Evolutionary conservation across 2,113 vertebrate genomes (phyloP), one percentile per base, ranked within the genome.

Genomic region (Corythornis cristatus): DNA sequence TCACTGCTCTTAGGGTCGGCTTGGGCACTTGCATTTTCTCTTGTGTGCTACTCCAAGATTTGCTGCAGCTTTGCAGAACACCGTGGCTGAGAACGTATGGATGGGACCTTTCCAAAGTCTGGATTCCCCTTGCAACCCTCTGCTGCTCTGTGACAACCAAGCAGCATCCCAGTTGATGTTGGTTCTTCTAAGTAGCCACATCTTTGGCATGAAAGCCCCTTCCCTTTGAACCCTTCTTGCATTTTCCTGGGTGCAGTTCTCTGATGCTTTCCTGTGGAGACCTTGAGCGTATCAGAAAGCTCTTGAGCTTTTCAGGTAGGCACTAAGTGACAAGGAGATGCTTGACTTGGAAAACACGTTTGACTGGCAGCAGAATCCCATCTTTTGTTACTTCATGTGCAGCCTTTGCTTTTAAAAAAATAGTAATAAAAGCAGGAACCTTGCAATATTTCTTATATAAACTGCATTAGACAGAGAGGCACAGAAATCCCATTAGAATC

Each of bases 241-340:
- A 4, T 60, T 66, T 83, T 17, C 3, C 0, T 25, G 8, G 16
- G 11, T 66, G 46, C 58, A 26, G 20, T 61, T 79, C 66, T 85
- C 42, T 13, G 18, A 61, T 37, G 8, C 46, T 70, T 93, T 89
- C 35, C 45, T 76, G 16, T 48, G 56, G 64, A 94, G 78, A 74
- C 75, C 75, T 76, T 51, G 82, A 91, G 67, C 25, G 3, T 62
- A 51, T 33, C 58, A 40, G 82, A 93, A 89, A 89, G 82, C 92
- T 89, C 90, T 93, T 91, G 71, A 93, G 90, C 72, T 95, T 85
- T 94, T 93, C 75, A 74, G 82, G 28, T 10, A 71, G 70, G 68
- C 70, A 53, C 72, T 67, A 67, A 90, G 65, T 74, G 77, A 64
- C 28, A 33, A 53, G 77, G 35, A 78, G 74, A 62, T 88, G 51